Conservation (phyloP, 2,888 invertebrate species). For the Coenonympha glycerion region DNA sequence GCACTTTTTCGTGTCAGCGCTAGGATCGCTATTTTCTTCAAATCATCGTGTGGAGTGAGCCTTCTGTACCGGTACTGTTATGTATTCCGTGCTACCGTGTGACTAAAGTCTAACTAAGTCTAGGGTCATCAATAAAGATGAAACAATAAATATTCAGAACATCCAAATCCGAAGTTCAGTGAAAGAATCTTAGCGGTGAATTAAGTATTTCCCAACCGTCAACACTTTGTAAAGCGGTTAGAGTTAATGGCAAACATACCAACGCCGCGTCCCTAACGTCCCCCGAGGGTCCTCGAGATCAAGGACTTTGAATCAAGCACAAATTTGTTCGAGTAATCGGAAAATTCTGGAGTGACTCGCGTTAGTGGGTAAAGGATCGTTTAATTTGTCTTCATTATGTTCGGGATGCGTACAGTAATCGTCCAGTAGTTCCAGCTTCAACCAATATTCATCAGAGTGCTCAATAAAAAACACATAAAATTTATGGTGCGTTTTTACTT, state of each 20-base stretch:
- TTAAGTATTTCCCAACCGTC: conserved; percentile 44
- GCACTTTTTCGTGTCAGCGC: no score
- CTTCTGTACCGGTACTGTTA: no score
- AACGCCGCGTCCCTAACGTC: conserved; percentile 16
- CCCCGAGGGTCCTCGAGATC: conserved; percentile 19
- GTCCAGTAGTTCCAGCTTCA: no score
- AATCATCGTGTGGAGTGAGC: no score
- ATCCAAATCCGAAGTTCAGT: not conserved
- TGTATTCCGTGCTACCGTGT: no score
- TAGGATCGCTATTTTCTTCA: no score
- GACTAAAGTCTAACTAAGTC: no score
- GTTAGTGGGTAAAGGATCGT: not conserved
- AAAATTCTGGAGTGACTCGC: conserved; percentile 14
- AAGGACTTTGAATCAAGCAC: conserved; percentile 24
- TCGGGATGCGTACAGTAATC: no score
- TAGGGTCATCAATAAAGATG: not conserved
- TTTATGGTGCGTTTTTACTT: no score
- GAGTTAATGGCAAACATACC: conserved; percentile 47
- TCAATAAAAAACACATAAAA: no score
- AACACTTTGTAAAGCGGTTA: conserved; percentile 44
- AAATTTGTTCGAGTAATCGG: conserved; percentile 16
- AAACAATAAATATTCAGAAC: not conserved
- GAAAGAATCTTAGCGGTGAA: conserved; percentile 32
- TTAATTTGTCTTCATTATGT: not conserved
- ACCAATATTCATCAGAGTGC: no score